Conservation (phyloP, 2,888 invertebrate species). For the Halocaridina rubra region DNA sequence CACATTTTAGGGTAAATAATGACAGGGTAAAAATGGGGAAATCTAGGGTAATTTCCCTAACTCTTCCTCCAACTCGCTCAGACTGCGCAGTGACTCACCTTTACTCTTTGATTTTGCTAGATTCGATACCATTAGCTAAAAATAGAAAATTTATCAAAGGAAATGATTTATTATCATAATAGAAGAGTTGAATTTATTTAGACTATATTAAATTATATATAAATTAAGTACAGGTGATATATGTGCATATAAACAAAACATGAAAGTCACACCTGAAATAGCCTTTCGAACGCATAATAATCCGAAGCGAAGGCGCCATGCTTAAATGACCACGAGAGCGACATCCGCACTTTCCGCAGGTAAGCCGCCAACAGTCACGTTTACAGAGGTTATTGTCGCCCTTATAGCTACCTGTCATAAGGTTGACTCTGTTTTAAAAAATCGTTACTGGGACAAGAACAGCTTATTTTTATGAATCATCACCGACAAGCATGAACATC, state of each 20-base stretch:
- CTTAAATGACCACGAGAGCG: slow-evolving; percentile 45
- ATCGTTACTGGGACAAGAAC: neutral
- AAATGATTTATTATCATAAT: neutral
- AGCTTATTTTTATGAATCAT: slow-evolving; percentile 10
- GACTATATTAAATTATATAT: no score
- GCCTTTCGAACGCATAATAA: neutral
- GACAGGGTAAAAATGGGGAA: neutral
- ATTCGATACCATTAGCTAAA: neutral
- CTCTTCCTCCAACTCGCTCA: neutral
- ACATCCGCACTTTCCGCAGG: no score
- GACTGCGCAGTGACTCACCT: slow-evolving; percentile 39
- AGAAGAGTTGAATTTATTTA: no score
- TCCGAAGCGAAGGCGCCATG: slow-evolving; percentile 19
- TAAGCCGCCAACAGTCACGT: no score
- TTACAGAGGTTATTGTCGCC: neutral
- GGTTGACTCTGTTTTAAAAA: neutral
- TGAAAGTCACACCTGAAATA: no score
- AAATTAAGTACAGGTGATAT: no score
- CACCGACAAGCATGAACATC: slow-evolving; percentile 20
- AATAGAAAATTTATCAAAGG: neutral
- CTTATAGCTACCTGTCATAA: neutral
- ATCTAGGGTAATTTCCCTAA: neutral
- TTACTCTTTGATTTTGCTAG: neutral
- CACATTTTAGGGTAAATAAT: neutral
- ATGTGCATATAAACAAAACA: no score